Evolutionary conservation across 2,888 invertebrate genomes (phyloP).

Genomic region (Uloborus plumipes): DNA sequence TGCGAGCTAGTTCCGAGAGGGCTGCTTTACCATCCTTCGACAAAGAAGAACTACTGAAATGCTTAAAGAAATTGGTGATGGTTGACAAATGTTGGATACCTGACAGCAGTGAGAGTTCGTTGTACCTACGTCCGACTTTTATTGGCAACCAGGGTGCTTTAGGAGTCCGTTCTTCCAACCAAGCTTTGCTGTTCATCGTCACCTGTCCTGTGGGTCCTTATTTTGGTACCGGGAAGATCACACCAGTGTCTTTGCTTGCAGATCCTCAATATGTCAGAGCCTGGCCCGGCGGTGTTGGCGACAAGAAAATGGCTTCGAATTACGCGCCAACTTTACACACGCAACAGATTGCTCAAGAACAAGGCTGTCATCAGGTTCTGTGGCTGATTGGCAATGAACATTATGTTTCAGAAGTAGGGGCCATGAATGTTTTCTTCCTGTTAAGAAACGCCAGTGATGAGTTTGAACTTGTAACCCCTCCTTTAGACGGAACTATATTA

Average conservation of each 20-base stretch:
- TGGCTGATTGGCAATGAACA: constrained; percentile 97
- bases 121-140: constrained; percentile 95
- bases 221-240: constrained; percentile 79
- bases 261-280: constrained; percentile 84
- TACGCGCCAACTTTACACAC: constrained; percentile 75
- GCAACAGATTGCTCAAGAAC: constrained; percentile 79
- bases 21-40: constrained; percentile 92
- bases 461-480: constrained; percentile 91
- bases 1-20: constrained; percentile 87
- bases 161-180: constrained; percentile 88
- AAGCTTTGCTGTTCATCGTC: constrained; percentile 92
- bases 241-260: constrained; percentile 88
- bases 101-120: constrained; percentile 84
- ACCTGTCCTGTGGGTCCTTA: constrained; percentile 94
- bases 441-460: constrained; percentile 93
- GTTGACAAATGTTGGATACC: constrained; percentile 99
- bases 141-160: constrained; percentile 92
- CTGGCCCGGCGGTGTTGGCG: constrained; percentile 93
- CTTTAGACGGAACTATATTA: constrained; percentile 90
- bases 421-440: constrained; percentile 93
- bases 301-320: constrained; percentile 92
- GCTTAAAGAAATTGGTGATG: constrained; percentile 85
- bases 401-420: constrained; percentile 95
- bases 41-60: constrained; percentile 85
- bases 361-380: constrained; percentile 92